Conservation (phyloP, 2,888 invertebrate genomes). For the Drosophila koepferae region DNA sequence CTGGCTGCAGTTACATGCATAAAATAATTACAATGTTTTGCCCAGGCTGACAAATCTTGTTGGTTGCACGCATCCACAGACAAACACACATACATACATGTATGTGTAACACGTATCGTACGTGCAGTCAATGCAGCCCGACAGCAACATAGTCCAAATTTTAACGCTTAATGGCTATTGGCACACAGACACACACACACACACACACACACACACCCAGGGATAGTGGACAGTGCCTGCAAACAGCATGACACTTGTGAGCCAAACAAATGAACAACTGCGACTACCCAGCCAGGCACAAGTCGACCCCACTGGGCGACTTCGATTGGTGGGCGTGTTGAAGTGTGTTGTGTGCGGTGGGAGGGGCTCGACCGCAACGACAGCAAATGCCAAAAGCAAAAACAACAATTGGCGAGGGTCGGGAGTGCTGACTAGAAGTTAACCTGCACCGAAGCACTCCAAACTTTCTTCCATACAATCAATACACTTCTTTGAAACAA, state of each 20-base stretch:
- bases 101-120: slow-evolving; percentile 18
- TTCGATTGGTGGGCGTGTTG: slow-evolving; percentile 1
- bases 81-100: not conserved
- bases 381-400: slow-evolving; percentile 49
- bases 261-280: slow-evolving; percentile 73
- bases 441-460: not conserved
- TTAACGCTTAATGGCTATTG: slow-evolving; percentile 78
- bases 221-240: slow-evolving; percentile 1
- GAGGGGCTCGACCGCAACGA: slow-evolving; percentile 61
- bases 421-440: not conserved
- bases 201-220: slow-evolving; percentile 10
- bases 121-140: slow-evolving; percentile 40
- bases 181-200: slow-evolving; percentile 55
- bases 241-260: slow-evolving; percentile 77
- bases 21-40: slow-evolving; percentile 74
- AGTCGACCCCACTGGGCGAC: slow-evolving; percentile 49
- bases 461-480: not conserved
- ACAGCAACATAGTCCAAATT: slow-evolving; percentile 58
- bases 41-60: slow-evolving; percentile 60
- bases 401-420: slow-evolving; percentile 25
- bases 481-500: not conserved
- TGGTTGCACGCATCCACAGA: slow-evolving; percentile 35
- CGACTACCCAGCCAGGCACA: slow-evolving; percentile 56
- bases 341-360: slow-evolving; percentile 13
- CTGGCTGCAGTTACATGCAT: slow-evolving; percentile 43